Evolutionary conservation across 2,888 invertebrate species (phyloP), one percentile per base, ranked within the genome.

Genomic region (Liopterus haemorrhoidalis): DNA sequence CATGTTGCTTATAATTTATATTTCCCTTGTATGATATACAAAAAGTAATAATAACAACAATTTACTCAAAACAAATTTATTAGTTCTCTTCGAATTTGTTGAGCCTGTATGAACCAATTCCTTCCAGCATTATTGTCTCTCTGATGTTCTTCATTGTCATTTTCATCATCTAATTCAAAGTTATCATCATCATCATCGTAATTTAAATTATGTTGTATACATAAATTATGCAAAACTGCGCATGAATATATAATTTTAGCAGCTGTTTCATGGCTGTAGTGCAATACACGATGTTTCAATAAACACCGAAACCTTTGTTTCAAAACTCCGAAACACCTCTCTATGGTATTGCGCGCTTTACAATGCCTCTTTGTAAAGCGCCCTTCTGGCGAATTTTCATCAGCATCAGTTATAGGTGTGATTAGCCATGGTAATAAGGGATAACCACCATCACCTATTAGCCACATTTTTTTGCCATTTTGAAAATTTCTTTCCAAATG

Each of bases 281-380:
- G 58, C 20, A 57, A 39, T 2, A 39, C 39, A 4, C 58, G 25
- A 21, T 57, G 49, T 41, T 56, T 59, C n/a, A 41, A 22, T 5
- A 56, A 19, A 37, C 59, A 61, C 2, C 58, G 46, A 54, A 56
- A 59, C 8, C 56, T 37, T 27, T 55, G 52, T 39, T 58, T 58
- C 12, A 56, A 18, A n/a, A 50, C 39, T 2, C 54, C 54, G 49
- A 54, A 49, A 2, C 50, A 49, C 11, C 57, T 53, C 40, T 58
- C 56, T 2, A 57, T 54, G 1, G 35, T 5, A 1, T 54, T 56
- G 18, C 58, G 37, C 0, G 56, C 47, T 9, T 12, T 31, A 5
- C 35, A 16, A 37, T 59, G 59, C 2, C 20, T 33, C 3, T 14
- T n/a, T 14, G 36, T 58, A 37, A 49, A 58, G 5, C 35, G 31